Percentiles rank a stretch among this genome's conserved stretches.
These are phyloP conservation scores for Pholis gunnellus DNA, from an alignment of 2,113 vertebrate genomes.

Conservation along the genomic window DNA sequence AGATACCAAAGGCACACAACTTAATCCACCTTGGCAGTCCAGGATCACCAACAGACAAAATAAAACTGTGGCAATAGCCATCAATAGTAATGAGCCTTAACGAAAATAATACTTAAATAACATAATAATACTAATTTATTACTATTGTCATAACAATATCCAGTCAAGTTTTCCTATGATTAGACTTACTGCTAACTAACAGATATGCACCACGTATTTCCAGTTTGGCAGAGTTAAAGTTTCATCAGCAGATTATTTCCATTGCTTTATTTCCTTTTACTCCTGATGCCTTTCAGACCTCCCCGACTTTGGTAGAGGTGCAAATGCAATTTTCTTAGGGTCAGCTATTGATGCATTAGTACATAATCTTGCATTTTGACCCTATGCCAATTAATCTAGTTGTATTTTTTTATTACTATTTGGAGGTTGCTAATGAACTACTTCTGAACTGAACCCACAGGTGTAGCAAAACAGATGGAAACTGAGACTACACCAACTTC, in stretches of 20 bases:
- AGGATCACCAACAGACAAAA: slow-evolving; percentile 74
- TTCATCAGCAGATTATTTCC: slow-evolving; percentile 70
- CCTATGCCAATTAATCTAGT: neutral
- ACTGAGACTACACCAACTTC: slow-evolving; percentile 45
- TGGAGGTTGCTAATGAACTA: neutral
- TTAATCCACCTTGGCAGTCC: slow-evolving; percentile 83
- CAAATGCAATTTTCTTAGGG: slow-evolving; percentile 3
- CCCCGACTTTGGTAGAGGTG: slow-evolving; percentile 51
- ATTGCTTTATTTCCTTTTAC: slow-evolving; percentile 51
- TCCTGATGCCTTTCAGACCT: slow-evolving; percentile 46
- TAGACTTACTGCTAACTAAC: slow-evolving; percentile 84
- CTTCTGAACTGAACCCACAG: slow-evolving; percentile 1
- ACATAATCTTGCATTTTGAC: slow-evolving; percentile 22
- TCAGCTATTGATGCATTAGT: slow-evolving; percentile 29
- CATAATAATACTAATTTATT: slow-evolving; percentile 84
- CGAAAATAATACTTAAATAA: slow-evolving; percentile 93
- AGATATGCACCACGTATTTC: slow-evolving; percentile 88
- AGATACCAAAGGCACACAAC: slow-evolving; percentile 84
- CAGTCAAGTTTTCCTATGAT: slow-evolving; percentile 98
- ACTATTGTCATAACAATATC: slow-evolving; percentile 90
- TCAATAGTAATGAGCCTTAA: slow-evolving; percentile 81
- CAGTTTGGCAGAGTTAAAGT: slow-evolving; percentile 93
- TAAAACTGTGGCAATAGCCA: slow-evolving; percentile 82
- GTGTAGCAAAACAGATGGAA: slow-evolving; percentile 37
- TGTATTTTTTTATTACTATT: neutral